Evolutionary conservation across 2,888 invertebrate genomes (phyloP), one percentile per base, ranked within the genome.

Genomic region (Serrognathus titanus): DNA sequence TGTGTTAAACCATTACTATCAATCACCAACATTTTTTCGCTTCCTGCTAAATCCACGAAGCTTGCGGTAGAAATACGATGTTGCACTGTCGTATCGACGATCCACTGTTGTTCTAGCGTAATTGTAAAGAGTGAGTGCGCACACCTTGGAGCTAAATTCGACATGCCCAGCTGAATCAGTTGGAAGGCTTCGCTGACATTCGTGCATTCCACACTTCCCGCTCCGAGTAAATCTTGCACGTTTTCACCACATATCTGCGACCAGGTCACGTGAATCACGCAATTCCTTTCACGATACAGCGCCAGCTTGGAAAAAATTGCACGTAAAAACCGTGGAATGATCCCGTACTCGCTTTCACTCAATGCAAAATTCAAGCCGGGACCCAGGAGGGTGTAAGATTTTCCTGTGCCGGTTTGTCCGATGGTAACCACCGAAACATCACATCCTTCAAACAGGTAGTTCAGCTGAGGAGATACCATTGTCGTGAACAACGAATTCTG

Each of bases 101-200:
- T 81, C 87, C 87, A 88, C 64, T 88, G 86, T 69, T 90, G 89
- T 69, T 89, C 88, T 64, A 90, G 79, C 40, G 88, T 87, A 0
- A 90, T 80, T 2, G 88, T 89, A 63, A 90, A 88, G 1, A 89
- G 80, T 5, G 85, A 85, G 66, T 89, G 89, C 38, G 82, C 81
- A 50, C 74, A 73, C 60, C 82, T 82, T n/a, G 82, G 81, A 31
- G 78, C 78, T 67, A 84, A 80, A 59, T 85, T 81, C 2, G 76
- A 76, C 78, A 87, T 81, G 1, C 89, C 90, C 53, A 86, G 66
- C 67, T 88, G 86, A 50, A 90, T 76, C 71, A 87, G 85, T 66
- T 87, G 86, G 64, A 88, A 87, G 31, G 87, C 87, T 69, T 89
- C 88, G 51, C 83, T 82, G n/a, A 88, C 78, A 57, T 77, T 81